Base-by-base conservation (phyloP, 2,888 invertebrate genomes). In the Abrostola tripartita region DNA sequence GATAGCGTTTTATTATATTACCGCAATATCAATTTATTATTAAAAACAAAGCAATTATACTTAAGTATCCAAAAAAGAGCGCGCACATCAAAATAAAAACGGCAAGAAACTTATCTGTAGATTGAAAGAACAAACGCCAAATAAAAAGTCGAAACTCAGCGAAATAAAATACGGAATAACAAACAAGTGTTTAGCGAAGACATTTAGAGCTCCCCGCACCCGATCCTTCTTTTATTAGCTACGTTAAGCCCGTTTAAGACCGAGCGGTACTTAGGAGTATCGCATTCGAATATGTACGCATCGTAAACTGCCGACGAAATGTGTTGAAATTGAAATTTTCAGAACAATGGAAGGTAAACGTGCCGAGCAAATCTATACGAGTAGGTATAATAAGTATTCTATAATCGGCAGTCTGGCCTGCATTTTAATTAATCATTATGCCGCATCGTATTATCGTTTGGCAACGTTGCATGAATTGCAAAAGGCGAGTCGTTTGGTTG, bases 191-290 rank as follows among this genome's bases (percentile, higher is more conserved):
- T 84, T 80, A 83, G 72, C 76, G 76, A 78, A 76, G 73, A 76
- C 77, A 67, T 74, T 79, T 77, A 68, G 67, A 76, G 76, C 58
- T 71, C 70, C 70, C 73, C 71, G 52, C 68, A 71, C 66, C 53
- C 67, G 71, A 73, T 81, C 79, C 76, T 78, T 75, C 76, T 82
- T 86, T 87, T 86, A 86, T 86, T 83, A 82, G 79, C 85, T 83
- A 78, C 78, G 69, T 82, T 79, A 76, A 84, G 79, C 81, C 81
- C 79, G 75, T 85, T 82, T 83, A 82, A 82, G 79, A 74, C 71
- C 62, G 60, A 73, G 65, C 61, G 80, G 76, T 75, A 71, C 79
- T 79, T 77, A 78, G 78, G 66, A 81, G 75, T 84, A 84, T 82
- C 77, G 78, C 69, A 71, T 76, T 76, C 72, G 79, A 76, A 81